These are phyloP conservation scores for Heteronetta atricapilla DNA, from an alignment of 2,113 vertebrate species.

Conservation along the genomic window DNA sequence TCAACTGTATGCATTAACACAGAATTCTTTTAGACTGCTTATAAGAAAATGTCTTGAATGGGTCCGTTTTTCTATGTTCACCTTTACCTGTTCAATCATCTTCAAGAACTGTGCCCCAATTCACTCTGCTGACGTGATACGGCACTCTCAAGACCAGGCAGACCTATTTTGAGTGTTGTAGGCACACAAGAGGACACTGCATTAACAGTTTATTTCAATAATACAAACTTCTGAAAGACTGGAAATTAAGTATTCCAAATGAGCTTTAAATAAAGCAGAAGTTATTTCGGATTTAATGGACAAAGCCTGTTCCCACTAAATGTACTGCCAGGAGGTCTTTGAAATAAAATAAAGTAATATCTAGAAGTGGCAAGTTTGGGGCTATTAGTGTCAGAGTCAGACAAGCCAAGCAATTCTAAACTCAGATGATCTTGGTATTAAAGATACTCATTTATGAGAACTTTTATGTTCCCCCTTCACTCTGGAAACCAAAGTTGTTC, in stretches of 20 bases:
- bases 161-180: neutral
- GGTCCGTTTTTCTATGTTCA: neutral
- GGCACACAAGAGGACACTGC: neutral
- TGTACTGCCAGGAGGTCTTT: constrained; percentile 29
- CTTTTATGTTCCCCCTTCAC: constrained; percentile 3
- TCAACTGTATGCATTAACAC: neutral
- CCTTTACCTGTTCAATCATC: neutral
- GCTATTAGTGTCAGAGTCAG: constrained; percentile 56
- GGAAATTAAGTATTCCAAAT: constrained; percentile 47
- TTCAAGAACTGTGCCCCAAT: neutral
- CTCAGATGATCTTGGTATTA: neutral
- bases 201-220: constrained; percentile 36
- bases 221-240: constrained; percentile 31
- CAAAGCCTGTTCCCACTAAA: constrained; percentile 57
- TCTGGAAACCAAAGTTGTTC: constrained; percentile 33
- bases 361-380: constrained; percentile 37
- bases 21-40: neutral
- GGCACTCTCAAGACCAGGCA: neutral
- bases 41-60: neutral
- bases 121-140: accelerated
- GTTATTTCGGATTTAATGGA: constrained; percentile 11
- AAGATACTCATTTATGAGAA: constrained; percentile 8
- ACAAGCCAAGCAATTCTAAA: constrained; percentile 26
- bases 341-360: constrained; percentile 35
- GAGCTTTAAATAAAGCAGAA: constrained; percentile 40